Percentiles rank a stretch among this genome's conserved stretches.
Conservation (phyloP, 2,797 vertebrate species). For the Melanotaenia maccullochi region DNA sequence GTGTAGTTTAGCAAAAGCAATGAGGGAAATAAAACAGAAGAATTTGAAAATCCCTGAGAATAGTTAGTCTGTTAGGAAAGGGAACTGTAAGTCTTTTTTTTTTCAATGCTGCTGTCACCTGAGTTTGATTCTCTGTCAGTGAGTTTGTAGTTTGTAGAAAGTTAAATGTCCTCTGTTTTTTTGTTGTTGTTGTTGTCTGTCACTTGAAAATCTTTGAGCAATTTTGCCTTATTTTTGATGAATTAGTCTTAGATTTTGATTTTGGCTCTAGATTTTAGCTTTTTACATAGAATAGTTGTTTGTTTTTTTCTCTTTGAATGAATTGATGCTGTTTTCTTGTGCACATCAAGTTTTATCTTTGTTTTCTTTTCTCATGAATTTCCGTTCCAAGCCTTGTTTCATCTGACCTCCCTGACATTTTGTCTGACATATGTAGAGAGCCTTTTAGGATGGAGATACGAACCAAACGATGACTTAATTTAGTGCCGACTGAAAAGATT, state of each 20-base stretch:
- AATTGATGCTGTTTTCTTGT: constrained; percentile 67
- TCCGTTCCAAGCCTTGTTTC: constrained; percentile 57
- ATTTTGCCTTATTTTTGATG: constrained; percentile 75
- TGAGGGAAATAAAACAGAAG: constrained; percentile 62
- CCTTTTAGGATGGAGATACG: constrained; percentile 43
- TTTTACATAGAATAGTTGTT: constrained; percentile 66
- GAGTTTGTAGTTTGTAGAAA: constrained; percentile 71
- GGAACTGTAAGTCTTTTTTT: constrained; percentile 65
- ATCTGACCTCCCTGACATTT: constrained; percentile 43
- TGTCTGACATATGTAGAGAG: constrained; percentile 44
- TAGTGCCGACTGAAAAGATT: constrained; percentile 34
- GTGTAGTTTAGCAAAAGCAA: constrained; percentile 57
- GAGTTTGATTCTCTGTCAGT: constrained; percentile 73
- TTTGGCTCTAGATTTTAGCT: constrained; percentile 72
- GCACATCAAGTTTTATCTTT: constrained; percentile 46
- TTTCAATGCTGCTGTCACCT: constrained; percentile 83
- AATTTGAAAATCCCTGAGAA: constrained; percentile 59
- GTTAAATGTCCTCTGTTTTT: constrained; percentile 49
- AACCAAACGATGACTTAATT: constrained; percentile 53
- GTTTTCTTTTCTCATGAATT: constrained; percentile 40
- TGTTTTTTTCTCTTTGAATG: constrained; percentile 42
- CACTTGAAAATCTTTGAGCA: constrained; percentile 75
- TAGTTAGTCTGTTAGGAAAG: constrained; percentile 56
- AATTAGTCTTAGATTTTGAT: constrained; percentile 64
- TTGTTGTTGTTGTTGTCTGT: constrained; percentile 47